Evolutionary conservation across 1,140 invertebrate genomes (phyloP).

Genomic region (Hermatobates lingyangjiaoensis): DNA sequence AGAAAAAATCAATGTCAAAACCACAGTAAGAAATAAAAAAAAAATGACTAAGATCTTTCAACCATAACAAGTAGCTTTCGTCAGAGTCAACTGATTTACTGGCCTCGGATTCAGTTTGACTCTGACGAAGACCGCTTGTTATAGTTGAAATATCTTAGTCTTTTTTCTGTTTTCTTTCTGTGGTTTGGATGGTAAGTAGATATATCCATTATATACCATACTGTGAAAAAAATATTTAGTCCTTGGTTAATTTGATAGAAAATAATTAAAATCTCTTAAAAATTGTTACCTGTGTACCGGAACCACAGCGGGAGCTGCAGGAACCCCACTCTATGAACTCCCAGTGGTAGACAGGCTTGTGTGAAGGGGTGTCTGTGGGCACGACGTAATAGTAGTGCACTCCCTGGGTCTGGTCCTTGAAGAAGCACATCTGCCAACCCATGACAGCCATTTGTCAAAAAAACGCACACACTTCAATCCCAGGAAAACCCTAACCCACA

Average conservation of each 20-base stretch:
- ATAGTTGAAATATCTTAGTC: too few relatives aligned
- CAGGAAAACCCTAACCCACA: too few relatives aligned
- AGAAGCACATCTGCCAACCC: conserved; percentile 2
- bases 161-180: too few relatives aligned
- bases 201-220: not conserved
- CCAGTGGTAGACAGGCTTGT: conserved; percentile 27
- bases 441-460: not conserved
- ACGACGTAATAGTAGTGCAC: not conserved
- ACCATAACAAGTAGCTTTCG: not conserved
- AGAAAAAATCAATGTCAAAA: too few relatives aligned
- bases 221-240: too few relatives aligned
- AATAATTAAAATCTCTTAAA: not conserved
- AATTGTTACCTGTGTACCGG: conserved; percentile 21
- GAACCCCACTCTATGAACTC: conserved; percentile 27
- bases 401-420: conserved; percentile 5
- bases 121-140: too few relatives aligned
- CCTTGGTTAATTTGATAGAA: not conserved
- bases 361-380: conserved; percentile 10
- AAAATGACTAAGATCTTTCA: too few relatives aligned
- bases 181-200: not conserved
- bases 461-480: too few relatives aligned
- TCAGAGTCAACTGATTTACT: not conserved
- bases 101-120: not conserved
- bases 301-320: conserved; percentile 27
- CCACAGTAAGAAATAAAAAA: too few relatives aligned